Evolutionary conservation across 2,888 invertebrate genomes (phyloP), one percentile per base, ranked within the genome.

Genomic region (Andrena chrysosceles): DNA sequence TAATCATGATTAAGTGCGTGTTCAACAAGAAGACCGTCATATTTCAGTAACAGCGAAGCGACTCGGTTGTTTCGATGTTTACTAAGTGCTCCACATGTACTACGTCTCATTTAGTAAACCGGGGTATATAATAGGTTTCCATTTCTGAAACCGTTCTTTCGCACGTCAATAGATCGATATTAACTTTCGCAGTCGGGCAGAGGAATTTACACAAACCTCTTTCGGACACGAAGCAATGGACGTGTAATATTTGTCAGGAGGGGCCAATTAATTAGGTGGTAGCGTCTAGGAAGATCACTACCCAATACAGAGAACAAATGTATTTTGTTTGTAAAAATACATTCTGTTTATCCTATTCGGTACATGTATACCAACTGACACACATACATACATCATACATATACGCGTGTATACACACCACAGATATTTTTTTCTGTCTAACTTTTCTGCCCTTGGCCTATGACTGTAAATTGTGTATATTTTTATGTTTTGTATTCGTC

Each of bases 391-490:
- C 48, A 74, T 29, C 49, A 31, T 20, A 48, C 20, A 42, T 6
- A 16, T 16, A 69, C 1, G 23, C 16, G 23, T 29, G 20, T 33
- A 56, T 54, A 59, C 56, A 54, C 42, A 16, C 13, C 13, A 56
- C 60, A 72, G 8, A 79, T 33, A 77, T 75, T 83, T 77, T 89
- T 89, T 84, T 85, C 35, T 63, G 77, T 86, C 75, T 67, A 48
- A 87, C 59, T 84, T 85, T 84, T 89, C 74, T 85, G 85, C 78
- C 81, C 78, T 83, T 87, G 87, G 85, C 84, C 84, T 89, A 89
- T 71, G 79, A 87, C 33, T 92, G 90, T 91, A 91, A 89, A 91
- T 91, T 89, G 85, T 92, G 90, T 91, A 92, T 88, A 92, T 90
- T 92, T 91, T 89, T 87, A 88, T 88, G 89, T 91, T 91, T 89